Base-by-base conservation (phyloP, 1,140 invertebrate genomes). In the Ruditapes philippinarum region DNA sequence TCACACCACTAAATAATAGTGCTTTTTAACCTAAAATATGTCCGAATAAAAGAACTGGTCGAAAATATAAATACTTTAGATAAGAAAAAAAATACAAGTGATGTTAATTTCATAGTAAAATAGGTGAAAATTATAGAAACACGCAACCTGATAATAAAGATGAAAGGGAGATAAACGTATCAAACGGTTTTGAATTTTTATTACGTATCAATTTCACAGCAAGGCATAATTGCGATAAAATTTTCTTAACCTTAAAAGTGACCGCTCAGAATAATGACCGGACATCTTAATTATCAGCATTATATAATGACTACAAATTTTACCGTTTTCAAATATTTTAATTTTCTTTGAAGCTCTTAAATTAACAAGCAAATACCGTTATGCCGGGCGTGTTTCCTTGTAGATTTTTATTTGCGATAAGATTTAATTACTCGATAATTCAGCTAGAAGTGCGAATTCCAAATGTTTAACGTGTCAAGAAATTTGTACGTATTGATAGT, bases 301-400 rank as follows among this genome's bases (percentile, higher is more conserved):
- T 68, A 83, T 25, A 42, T 83, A 22, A 84, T 68, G 38, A 84
- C 14, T 36, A 73, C 82, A 81, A 62, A 62, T 81, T n/a, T 81
- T 84, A 73, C 82, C 45, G 82, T 70, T 84, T 51, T 70, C 42
- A 84, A 70, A 84, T 73, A 70, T 84, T 70, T 45, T 62, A 84
- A 84, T 40, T 70, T 54, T 54, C 68, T 84, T 84, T 84, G 82
- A 84, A 49, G 82, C 17, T 36, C 42, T 42, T 49, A 28, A 73
- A 84, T 84, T 84, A 84, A 36, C 40, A 22, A 54, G 28, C 36
- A 70, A 70, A 74, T 28, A 84, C 82, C 14, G 82, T 74, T 42
- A 73, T 36, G 25, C 45, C 14, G 28, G 0, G 25, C 14, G 42
- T 31, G 28, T 54, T 78, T 78, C 22, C 25, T 36, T 54, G 74